Evolutionary conservation across 1,140 invertebrate genomes (phyloP).

Genomic region (Drosophila nannoptera): DNA sequence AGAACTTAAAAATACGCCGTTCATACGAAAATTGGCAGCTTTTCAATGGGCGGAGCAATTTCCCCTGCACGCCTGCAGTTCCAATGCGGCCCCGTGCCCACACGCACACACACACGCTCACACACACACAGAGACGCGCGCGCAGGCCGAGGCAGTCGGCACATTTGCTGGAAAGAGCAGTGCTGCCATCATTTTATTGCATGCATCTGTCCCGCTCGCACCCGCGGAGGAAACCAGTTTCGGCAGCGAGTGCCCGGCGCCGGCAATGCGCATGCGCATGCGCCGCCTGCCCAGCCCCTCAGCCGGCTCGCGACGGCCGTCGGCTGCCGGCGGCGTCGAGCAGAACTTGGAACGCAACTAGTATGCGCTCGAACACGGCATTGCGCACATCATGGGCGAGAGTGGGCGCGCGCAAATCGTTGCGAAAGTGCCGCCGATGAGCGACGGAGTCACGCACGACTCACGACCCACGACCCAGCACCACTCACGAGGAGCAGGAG

Average conservation of each 20-base stretch:
- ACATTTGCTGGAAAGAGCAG: conserved; percentile 61
- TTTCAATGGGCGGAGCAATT: conserved; percentile 62
- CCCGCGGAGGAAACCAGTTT: conserved; percentile 59
- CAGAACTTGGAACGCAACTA: conserved; percentile 72
- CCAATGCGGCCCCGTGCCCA: conserved; percentile 48
- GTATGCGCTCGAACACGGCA: conserved; percentile 77
- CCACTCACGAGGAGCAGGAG: too few species aligned
- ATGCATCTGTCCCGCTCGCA: conserved; percentile 40
- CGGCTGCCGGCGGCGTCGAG: conserved; percentile 37
- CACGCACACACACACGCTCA: conserved; percentile 7
- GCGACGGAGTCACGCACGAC: background rate
- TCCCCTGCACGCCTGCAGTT: conserved; percentile 43
- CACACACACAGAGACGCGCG: conserved; percentile 17
- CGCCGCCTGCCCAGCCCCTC: conserved; percentile 49
- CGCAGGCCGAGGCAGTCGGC: conserved; percentile 5
- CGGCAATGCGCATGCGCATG: conserved; percentile 44
- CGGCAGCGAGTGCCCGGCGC: conserved; percentile 27
- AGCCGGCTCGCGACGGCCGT: conserved; percentile 14
- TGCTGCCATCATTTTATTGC: conserved; percentile 14
- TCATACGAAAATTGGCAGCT: conserved; percentile 45
- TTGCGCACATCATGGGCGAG: conserved; percentile 75
- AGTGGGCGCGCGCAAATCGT: conserved; percentile 71
- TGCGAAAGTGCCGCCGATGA: conserved; percentile 1
- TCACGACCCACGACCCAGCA: background rate
- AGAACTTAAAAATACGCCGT: conserved; percentile 60